Evolutionary conservation across 2,888 invertebrate genomes (phyloP), one percentile per base, ranked within the genome.

Genomic region (Scaptomyza reducta): DNA sequence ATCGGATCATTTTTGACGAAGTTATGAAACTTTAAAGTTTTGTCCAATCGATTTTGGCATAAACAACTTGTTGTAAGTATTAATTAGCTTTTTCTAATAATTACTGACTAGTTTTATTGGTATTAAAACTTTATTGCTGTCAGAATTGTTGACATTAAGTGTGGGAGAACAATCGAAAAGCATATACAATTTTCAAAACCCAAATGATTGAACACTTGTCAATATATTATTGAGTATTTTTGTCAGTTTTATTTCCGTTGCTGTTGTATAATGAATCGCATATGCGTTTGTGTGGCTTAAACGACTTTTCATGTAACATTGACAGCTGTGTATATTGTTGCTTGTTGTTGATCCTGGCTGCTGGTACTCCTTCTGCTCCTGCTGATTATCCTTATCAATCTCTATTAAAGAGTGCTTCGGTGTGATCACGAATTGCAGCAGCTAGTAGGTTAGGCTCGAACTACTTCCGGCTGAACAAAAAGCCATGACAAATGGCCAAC

Each of bases 401-500:
- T 85, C 71, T 62, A 75, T 81, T 87, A 79, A 81, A 72, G 44
- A 42, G 45, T 57, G 59, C 70, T 70, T 41, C 78, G 9, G 53
- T 22, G 42, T 35, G 61, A 73, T 77, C 74, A 58, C 63, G 74
- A 67, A 63, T 42, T 50, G 68, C 27, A 61, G 54, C 56, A 63
- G 54, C 63, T 75, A 60, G 42, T 69, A 46, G 63, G 66, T 54
- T 59, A 33, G 49, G 59, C 59, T 47, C 45, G 35, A 49, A 64
- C 46, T 51, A 61, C 57, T 61, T 67, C 62, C 51, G 57, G 18
- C 62, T 50, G 65, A 55, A 56, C 65, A 70, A 70, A 78, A 67
- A 64, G 69, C 69, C 73, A 70, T 82, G 82, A 82, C 82, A 88
- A 88, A 82, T 82, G 87, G 77, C 73, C 79, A 87, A 62, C 64